Base-by-base conservation (phyloP, 2,797 vertebrate species). In the Rhinatrema bivittatum region DNA sequence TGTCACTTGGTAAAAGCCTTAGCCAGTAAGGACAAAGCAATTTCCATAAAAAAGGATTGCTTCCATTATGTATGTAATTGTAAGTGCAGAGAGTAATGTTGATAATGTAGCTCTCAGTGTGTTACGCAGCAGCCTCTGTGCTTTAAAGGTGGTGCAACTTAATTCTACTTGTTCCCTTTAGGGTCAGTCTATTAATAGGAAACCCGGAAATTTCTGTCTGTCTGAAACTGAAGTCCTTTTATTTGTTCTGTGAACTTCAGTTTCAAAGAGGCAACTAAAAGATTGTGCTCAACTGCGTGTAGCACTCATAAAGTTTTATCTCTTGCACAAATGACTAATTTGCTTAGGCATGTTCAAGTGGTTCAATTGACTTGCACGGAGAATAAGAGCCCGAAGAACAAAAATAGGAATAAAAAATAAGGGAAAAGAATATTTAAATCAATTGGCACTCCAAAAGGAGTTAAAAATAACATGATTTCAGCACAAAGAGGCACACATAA, bases 31-130 rank as follows among this genome's bases (percentile, higher is more conserved):
- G 45, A 35, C 35, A 38, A 46, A 32, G 43, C 43, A 46, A 46
- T 46, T 46, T n/a, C n/a, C n/a, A 46, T 21, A 11, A 35, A 25
- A 17, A 21, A 46, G n/a, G 17, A 46, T 38, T 37, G 30, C 25
- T 17, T 36, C 29, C 46, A 46, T 46, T 46, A 46, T 46, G 38
- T 46, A 46, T 46, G 43, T 46, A 38, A 38, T 46, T 37, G 43
- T 46, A 38, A 46, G 31, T 40, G 27, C 26, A 25, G 37, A 20
- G 37, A 35, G 45, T 20, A 30, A 16, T 14, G 32, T 32, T 40
- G 32, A 48, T 48, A 48, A 40, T 30, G 21, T 39, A 28, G 27
- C 30, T 39, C 25, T 40, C 17, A 13, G 15, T 11, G 25, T 27
- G 29, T 29, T 14, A 29, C 29, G 26, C 37, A 30, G 31, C 40